Percentiles rank a stretch among this genome's conserved stretches.
Evolutionary conservation across 2,797 vertebrate genomes (phyloP).

Genomic region (Hydrocynus forskahlii): DNA sequence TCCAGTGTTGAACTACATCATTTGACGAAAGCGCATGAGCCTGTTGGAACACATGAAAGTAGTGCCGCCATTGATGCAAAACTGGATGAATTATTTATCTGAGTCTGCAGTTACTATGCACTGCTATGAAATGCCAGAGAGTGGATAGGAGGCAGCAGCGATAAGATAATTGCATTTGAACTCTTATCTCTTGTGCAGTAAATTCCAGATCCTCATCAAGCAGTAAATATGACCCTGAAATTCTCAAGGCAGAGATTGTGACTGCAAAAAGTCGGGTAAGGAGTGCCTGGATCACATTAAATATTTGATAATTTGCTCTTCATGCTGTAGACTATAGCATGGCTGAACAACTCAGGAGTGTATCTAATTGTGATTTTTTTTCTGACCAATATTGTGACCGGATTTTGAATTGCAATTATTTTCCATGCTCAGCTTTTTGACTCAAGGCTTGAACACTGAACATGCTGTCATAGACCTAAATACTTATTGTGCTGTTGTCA

Average conservation of each 20-base stretch:
- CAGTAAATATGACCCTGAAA: constrained; percentile 97
- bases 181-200: constrained; percentile 76
- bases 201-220: constrained; percentile 93
- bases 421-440: too few relatives aligned
- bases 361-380: too few relatives aligned
- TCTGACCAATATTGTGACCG: too few relatives aligned
- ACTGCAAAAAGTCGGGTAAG: constrained; percentile 96
- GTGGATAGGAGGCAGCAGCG: neutral
- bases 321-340: too few relatives aligned
- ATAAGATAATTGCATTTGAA: constrained; percentile 47
- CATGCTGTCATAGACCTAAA: too few relatives aligned
- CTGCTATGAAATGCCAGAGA: constrained; percentile 31
- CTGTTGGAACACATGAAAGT: neutral
- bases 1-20: neutral
- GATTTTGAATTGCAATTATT: too few relatives aligned
- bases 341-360: too few relatives aligned
- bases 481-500: too few relatives aligned
- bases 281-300: constrained; percentile 13
- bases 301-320: constrained; percentile 14
- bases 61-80: neutral
- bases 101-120: constrained; percentile 18
- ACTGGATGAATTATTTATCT: neutral
- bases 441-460: too few relatives aligned
- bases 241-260: constrained; percentile 96
- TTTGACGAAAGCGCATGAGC: neutral